Evolutionary conservation across 2,113 vertebrate species (phyloP), one percentile per base, ranked within the genome.

Genomic region (Chloroceryle aenea): DNA sequence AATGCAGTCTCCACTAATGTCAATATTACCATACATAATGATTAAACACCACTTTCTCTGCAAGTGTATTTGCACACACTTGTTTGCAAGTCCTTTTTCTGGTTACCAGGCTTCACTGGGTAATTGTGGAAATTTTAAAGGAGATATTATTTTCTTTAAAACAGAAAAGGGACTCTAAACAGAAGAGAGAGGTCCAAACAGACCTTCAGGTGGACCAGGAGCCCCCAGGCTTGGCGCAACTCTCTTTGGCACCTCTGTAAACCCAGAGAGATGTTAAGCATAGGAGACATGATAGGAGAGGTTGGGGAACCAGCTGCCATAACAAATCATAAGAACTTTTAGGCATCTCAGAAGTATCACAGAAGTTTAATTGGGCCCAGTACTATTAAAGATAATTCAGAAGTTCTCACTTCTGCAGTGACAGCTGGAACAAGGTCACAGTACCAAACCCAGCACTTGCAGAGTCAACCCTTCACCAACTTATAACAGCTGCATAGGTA

Each of bases 401-500:
- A 96, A 88, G 36, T 34, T 88, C 26, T 85, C 53, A n/a, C 4
- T 86, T 68, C 25, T 43, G 32, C 8, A 4, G 0, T 26, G 15
- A 67, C 8, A 87, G 34, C 38, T 72, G 34, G 29, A 83, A 83
- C 2, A 1, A 55, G 32, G 27, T 13, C 34, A 36, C 1, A 0
- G 22, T 23, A 55, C n/a, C 75, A 88, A 77, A 62, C 14, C 56
- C 86, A 58, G 71, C 29, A 64, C 30, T 2, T 74, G 48, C 42
- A 88, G 22, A 67, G 43, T 7, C 32, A 68, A 25, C 14, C 14
- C 30, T 72, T 85, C 38, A 42, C 32, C 1, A 5, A 6, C 20
- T 42, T 50, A 58, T 0, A 3, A 45, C 0, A 0, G 36, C 61
- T 76, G 53, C 20, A 2, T n/a, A 58, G 63, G 29, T 14, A 4